Evolutionary conservation across 1,140 invertebrate species (phyloP), one percentile per base, ranked within the genome.

Genomic region (Drosophila orena): DNA sequence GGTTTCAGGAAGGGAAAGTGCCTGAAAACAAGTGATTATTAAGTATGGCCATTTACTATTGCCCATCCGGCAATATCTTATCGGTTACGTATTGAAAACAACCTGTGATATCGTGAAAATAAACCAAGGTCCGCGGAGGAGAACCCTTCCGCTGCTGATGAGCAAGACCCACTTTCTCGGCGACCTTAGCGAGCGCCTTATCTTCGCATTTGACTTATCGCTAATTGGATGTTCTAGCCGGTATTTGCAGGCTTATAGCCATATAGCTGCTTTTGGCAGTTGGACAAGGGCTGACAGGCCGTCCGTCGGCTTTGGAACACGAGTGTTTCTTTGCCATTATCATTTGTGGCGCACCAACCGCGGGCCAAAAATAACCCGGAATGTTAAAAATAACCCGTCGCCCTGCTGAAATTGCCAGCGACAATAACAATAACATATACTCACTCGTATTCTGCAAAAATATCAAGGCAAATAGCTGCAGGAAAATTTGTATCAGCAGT

Each of bases 351-450:
- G 71, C 65, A 77, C 69, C 77, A 62, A 62, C 34, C 24, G 40
- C 38, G 20, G 10, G 11, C 57, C 59, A 50, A 78, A 74, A 86
- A 81, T 75, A 85, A 56, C 46, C 40, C 44, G 30, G 22, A 62
- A 34, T 35, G 70, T 37, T 69, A 74, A 78, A 81, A 88, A 78
- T 85, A 85, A 62, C 57, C 60, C 64, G 60, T 59, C 27, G 57
- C 71, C 66, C 53, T 20, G 66, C 50, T 86, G 84, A 64, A 77
- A 69, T 57, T 77, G 79, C 24, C 60, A 6, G 34, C 30, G 47
- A 30, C 37, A 43, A 38, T 38, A 38, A 50, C 38, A 54, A 58
- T 57, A 62, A 42, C 62, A 15, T 17, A 1, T 1, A 17, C 17
- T 17, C 17, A 17, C 17, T 17, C 57, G 46, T 46, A 43, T 75